phyloP scores from a whole-genome alignment of 2,797 vertebrate species.

The Falco berigora region DNA sequence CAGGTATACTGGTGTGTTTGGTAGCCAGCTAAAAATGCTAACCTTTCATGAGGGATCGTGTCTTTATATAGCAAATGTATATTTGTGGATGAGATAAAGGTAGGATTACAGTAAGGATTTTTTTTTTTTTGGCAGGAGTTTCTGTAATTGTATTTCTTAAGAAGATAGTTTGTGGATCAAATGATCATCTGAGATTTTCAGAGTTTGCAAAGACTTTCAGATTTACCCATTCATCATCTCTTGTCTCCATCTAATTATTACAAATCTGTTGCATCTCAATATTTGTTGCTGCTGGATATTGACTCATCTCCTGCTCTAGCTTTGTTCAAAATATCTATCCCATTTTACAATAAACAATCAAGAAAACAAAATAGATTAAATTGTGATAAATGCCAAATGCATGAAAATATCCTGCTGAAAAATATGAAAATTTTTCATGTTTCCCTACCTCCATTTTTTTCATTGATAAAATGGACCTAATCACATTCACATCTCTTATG shows the following conservation, averaged over 20 bases:
- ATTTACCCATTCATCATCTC: conserved; percentile 61
- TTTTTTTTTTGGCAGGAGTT: conserved; percentile 36
- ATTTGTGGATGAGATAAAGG: conserved; percentile 57
- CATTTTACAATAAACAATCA: conserved; percentile 18
- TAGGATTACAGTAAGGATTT: conserved; percentile 54
- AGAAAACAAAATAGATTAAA: conserved; percentile 40
- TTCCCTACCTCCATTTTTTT: not conserved
- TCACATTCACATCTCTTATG: not conserved
- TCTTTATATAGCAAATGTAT: conserved; percentile 59
- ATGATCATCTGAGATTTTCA: conserved; percentile 63
- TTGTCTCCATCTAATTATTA: conserved; percentile 56
- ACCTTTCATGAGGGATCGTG: conserved; percentile 45
- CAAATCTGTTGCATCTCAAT: conserved; percentile 58
- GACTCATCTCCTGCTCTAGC: conserved; percentile 17
- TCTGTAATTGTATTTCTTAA: conserved; percentile 59
- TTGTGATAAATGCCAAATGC: conserved; percentile 16
- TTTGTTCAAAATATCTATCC: conserved; percentile 3
- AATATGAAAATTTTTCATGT: not conserved
- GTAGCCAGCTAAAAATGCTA: not conserved
- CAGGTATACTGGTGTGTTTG: not conserved
- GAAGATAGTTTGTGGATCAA: conserved; percentile 66
- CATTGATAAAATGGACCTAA: not conserved
- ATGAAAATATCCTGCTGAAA: not conserved
- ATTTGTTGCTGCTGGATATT: conserved; percentile 38
- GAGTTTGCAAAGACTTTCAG: conserved; percentile 62